phyloP scores from a whole-genome alignment of 2,797 vertebrate species.

The Trachops cirrhosus region DNA sequence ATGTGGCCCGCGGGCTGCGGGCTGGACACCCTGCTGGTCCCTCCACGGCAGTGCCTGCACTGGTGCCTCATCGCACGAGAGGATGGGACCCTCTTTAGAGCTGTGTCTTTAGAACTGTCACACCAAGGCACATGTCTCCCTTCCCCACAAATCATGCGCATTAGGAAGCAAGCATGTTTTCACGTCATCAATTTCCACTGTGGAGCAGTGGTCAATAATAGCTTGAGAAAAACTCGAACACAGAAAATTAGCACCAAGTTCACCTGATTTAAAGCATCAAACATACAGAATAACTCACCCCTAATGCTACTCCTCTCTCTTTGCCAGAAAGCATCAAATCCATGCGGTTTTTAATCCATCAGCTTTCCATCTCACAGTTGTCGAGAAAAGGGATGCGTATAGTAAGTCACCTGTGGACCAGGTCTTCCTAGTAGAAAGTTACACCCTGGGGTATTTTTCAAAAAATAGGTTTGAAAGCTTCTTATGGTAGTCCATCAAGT shows the following conservation, averaged over 20 bases:
- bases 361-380: not conserved
- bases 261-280: not conserved
- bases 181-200: constrained; percentile 51
- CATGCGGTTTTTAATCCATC: not conserved
- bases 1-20: too few species aligned
- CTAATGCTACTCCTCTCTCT: not conserved
- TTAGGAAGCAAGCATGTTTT: constrained; percentile 64
- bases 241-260: not conserved
- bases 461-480: not conserved
- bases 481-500: not conserved
- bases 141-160: not conserved
- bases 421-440: not conserved
- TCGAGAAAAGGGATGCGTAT: not conserved
- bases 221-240: constrained; percentile 34
- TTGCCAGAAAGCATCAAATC: not conserved
- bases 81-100: not conserved
- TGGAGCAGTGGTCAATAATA: constrained; percentile 26
- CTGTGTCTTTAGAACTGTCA: not conserved
- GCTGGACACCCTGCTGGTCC: not conserved
- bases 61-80: not conserved
- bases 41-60: not conserved
- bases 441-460: not conserved
- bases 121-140: constrained; percentile 26
- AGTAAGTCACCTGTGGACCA: not conserved
- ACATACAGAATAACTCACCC: not conserved